Evolutionary conservation across 2,113 vertebrate species (phyloP).

Genomic region (Barbus barbus): DNA sequence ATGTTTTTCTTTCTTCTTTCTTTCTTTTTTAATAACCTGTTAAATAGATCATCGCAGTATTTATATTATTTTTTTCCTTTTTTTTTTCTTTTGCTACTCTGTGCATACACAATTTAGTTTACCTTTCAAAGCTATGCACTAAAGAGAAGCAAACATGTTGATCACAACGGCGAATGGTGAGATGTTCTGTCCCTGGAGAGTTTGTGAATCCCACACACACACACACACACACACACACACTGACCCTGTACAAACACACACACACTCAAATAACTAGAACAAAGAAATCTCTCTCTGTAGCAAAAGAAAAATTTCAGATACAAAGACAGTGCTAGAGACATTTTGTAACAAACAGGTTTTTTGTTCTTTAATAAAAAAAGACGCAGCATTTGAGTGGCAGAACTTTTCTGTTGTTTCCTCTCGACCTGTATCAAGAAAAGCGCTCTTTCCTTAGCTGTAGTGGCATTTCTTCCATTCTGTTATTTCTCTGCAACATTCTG

Average conservation of each 20-base stretch:
- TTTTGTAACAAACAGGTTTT: conserved; percentile 82
- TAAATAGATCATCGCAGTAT: conserved; percentile 87
- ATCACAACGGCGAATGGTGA: conserved; percentile 66
- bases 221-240: conserved; percentile 49
- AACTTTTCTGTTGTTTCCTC: conserved; percentile 82
- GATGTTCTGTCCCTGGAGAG: conserved; percentile 77
- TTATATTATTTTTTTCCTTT: conserved; percentile 73
- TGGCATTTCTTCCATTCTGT: conserved; percentile 79
- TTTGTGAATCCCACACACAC: conserved; percentile 49
- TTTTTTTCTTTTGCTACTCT: conserved; percentile 84
- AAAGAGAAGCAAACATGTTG: conserved; percentile 78
- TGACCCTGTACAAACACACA: conserved; percentile 49
- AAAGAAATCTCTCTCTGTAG: conserved; percentile 80
- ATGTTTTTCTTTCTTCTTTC: conserved; percentile 96
- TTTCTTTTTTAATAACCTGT: conserved; percentile 88
- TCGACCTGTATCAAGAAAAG: conserved; percentile 79
- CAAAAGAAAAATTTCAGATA: conserved; percentile 79
- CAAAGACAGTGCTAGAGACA: conserved; percentile 74
- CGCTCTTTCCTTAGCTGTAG: conserved; percentile 86
- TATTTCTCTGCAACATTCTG: conserved; percentile 86
- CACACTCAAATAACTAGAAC: conserved; percentile 67
- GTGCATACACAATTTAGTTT: conserved; percentile 83
- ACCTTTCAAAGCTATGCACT: conserved; percentile 86
- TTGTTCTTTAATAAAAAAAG: conserved; percentile 81
- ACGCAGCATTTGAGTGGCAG: conserved; percentile 84